Conservation (phyloP, 2,888 invertebrate species). For the Ditula angustiorana region DNA sequence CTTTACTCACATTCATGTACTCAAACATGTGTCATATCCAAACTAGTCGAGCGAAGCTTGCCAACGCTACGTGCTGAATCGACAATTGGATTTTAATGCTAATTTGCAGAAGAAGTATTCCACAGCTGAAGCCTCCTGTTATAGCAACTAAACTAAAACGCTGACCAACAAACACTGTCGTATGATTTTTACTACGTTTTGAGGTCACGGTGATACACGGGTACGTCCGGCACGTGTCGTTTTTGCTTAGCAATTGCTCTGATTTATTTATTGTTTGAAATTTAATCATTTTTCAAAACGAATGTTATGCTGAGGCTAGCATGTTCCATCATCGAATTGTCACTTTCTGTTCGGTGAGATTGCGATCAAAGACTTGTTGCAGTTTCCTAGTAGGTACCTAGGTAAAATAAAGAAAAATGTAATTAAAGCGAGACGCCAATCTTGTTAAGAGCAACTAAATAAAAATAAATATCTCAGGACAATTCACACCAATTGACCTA, state of each 20-base stretch:
- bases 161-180: slow-evolving; percentile 57
- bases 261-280: neutral
- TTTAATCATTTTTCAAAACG: neutral
- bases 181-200: slow-evolving; percentile 57
- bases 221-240: slow-evolving; percentile 52
- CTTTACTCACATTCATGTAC: slow-evolving; percentile 59
- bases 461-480: no score
- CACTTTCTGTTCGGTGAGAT: no score
- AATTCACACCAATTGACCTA: no score
- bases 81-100: slow-evolving; percentile 73
- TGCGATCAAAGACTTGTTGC: no score
- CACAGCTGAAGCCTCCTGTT: slow-evolving; percentile 53
- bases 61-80: slow-evolving; percentile 66
- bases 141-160: slow-evolving; percentile 50
- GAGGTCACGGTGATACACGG: slow-evolving; percentile 60
- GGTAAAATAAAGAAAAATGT: no score
- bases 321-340: no score
- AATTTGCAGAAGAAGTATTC: slow-evolving; percentile 65
- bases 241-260: neutral
- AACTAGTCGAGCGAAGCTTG: slow-evolving; percentile 61
- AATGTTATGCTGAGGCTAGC: neutral
- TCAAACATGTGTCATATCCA: slow-evolving; percentile 80
- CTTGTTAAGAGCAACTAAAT: no score
- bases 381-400: neutral
- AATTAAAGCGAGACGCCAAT: no score